Conservation (phyloP, 2,113 vertebrate species). For the Megaleporinus macrocephalus region DNA sequence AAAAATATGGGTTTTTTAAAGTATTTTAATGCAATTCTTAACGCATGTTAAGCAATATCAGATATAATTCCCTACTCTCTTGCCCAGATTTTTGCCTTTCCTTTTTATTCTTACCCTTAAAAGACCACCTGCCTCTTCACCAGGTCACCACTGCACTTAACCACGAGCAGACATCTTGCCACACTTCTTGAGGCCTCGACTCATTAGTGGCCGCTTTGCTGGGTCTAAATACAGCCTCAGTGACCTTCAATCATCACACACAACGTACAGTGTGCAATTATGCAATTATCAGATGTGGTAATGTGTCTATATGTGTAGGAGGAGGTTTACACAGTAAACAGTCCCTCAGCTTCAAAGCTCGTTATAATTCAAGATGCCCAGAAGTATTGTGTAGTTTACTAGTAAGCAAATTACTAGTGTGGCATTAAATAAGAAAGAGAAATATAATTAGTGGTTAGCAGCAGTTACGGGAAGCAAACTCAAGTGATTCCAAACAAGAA, state of each 20-base stretch:
- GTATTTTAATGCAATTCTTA: no score
- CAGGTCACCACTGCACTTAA: background rate
- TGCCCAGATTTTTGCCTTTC: background rate
- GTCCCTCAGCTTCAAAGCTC: slow-evolving; percentile 10
- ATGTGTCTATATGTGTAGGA: background rate
- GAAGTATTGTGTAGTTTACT: slow-evolving; percentile 1
- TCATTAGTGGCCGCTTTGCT: background rate
- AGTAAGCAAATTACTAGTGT: slow-evolving; percentile 7
- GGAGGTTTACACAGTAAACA: slow-evolving; percentile 23
- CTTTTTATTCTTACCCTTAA: background rate
- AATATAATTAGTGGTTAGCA: slow-evolving; percentile 11
- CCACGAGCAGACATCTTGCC: background rate
- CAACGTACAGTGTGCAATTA: slow-evolving; percentile 30
- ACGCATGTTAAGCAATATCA: no score
- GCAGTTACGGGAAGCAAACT: background rate
- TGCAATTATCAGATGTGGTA: slow-evolving; percentile 11
- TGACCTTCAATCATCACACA: slow-evolving; percentile 35
- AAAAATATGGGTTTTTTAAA: no score
- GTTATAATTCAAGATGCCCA: slow-evolving; percentile 22
- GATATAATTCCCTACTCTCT: no score
- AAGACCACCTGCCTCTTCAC: slow-evolving; percentile 3
- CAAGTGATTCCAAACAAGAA: slow-evolving; percentile 16
- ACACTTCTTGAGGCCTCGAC: background rate
- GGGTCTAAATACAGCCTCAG: slow-evolving; percentile 11
- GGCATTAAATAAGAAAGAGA: background rate